These are phyloP conservation scores for Ceratosolen fusciceps DNA, from an alignment of 1,140 invertebrate genomes.

Conservation along the genomic window DNA sequence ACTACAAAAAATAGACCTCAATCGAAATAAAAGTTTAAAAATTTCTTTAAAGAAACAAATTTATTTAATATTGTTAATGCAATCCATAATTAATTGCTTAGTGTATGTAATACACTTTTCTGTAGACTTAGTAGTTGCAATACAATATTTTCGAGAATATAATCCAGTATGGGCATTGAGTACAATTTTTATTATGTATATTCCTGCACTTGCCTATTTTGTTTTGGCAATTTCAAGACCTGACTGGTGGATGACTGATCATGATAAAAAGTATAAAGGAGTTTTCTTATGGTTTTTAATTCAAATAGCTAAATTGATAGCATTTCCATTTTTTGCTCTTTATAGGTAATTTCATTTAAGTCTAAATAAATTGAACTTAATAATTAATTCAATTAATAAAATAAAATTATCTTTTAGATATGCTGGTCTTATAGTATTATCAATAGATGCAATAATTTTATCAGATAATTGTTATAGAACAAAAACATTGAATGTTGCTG, in stretches of 20 bases:
- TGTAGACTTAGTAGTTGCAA: conserved; percentile 68
- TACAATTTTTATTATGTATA: conserved; percentile 72
- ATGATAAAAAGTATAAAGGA: conserved; percentile 62
- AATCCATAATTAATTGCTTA: conserved; percentile 64
- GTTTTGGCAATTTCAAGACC: conserved; percentile 74
- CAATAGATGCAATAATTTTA: conserved; percentile 77
- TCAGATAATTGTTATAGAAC: conserved; percentile 73
- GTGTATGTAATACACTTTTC: conserved; percentile 70
- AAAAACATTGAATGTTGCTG: conserved; percentile 73
- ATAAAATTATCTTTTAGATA: conserved; percentile 69
- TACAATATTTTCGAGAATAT: conserved; percentile 69
- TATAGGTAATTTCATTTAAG: conserved; percentile 72
- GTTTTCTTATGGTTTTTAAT: conserved; percentile 71
- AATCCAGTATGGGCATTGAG: conserved; percentile 70
- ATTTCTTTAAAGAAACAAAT: conserved; percentile 70
- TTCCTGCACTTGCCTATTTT: conserved; percentile 72
- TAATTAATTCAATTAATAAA: neutral
- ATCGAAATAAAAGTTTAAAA: conserved; percentile 57
- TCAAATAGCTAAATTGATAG: conserved; percentile 74
- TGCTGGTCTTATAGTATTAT: conserved; percentile 79
- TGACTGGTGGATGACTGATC: conserved; percentile 71
- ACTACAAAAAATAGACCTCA: conserved; percentile 54
- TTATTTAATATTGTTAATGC: conserved; percentile 69
- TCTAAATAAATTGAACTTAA: neutral
- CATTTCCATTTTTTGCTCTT: conserved; percentile 79